Base-by-base conservation (phyloP, 2,888 invertebrate species). In the Drosophila subquinaria region DNA sequence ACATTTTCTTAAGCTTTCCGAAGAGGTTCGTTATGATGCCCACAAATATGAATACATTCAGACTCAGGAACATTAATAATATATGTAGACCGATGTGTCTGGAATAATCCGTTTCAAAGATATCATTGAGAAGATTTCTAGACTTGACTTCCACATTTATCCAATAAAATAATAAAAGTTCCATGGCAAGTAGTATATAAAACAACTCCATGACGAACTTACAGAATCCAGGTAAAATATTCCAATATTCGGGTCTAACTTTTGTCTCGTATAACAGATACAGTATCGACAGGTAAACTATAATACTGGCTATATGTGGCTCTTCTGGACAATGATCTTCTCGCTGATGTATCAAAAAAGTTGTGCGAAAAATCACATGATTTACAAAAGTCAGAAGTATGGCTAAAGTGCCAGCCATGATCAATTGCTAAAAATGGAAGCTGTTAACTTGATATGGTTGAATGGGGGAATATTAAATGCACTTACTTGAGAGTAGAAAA, bases 321-420 rank as follows among this genome's bases (percentile, higher is more conserved):
- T 42, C 30, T 8, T 55, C 42, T 1, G 42, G 40, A 30, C 42
- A 55, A 9, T 20, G 3, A 3, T 13, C 42, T 9, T 15, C 33
- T 13, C 4, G 4, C 9, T 42, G 42, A 27, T 55, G 55, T 33
- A 55, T 42, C 3, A 55, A 55, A 42, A 55, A 8, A 13, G 42
- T 17, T 4, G 30, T 33, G 42, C 55, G 30, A 1, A 17, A 13
- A 9, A 42, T 1, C 30, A 55, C 3, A 13, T 55, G 55, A 13
- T 20, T 9, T 17, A 20, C 1, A 17, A 33, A 1, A 20, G 55
- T 55, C 17, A 17, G 1, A 13, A 42, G 1, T 13, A 42, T 42
- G 55, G 17, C 17, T 0, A 13, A 33, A 42, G 2, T 13, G 42
- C 30, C 2, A 33, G 55, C 17, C 55, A 55, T 55, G 13, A 4